Evolutionary conservation across 2,888 invertebrate species (phyloP).

Genomic region (Agrochola macilenta): DNA sequence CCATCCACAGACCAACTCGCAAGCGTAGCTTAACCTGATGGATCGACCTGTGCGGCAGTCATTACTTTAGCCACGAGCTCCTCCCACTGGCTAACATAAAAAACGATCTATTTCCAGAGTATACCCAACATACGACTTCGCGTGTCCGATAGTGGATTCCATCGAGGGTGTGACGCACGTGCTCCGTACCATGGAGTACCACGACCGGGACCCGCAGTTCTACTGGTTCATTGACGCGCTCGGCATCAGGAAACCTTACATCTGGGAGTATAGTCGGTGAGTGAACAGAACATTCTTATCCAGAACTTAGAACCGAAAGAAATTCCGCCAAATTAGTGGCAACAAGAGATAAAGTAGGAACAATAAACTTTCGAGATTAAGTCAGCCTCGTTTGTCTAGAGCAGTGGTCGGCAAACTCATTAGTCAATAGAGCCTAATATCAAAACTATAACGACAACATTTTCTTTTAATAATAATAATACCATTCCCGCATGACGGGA

Average conservation of each 20-base stretch:
- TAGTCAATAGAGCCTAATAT: too few relatives aligned
- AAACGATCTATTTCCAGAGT: slow-evolving; percentile 91
- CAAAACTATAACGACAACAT: too few relatives aligned
- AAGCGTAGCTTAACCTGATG: too few relatives aligned
- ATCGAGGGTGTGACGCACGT: slow-evolving; percentile 99
- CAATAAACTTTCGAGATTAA: too few relatives aligned
- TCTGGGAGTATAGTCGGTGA: slow-evolving; percentile 97
- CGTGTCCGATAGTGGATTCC: slow-evolving; percentile 99
- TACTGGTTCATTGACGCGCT: slow-evolving; percentile 98
- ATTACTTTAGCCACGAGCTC: too few relatives aligned
- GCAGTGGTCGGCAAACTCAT: too few relatives aligned
- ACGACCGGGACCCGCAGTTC: slow-evolving; percentile 99
- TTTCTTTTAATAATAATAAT: too few relatives aligned
- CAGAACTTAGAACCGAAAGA: not conserved
- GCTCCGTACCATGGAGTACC: slow-evolving; percentile 99
- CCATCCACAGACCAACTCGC: too few relatives aligned
- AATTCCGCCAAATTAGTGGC: not conserved
- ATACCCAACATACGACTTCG: slow-evolving; percentile 99
- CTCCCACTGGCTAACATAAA: not conserved
- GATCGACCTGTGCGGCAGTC: too few relatives aligned
- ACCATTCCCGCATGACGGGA: too few relatives aligned
- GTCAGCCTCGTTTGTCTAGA: too few relatives aligned
- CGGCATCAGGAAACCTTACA: slow-evolving; percentile 96
- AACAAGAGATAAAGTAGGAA: not conserved
- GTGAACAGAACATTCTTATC: not conserved